Percentiles rank a stretch among this genome's conserved stretches.
These are phyloP conservation scores for Morone chrysops DNA, from an alignment of 2,113 vertebrate genomes.

Conservation along the genomic window DNA sequence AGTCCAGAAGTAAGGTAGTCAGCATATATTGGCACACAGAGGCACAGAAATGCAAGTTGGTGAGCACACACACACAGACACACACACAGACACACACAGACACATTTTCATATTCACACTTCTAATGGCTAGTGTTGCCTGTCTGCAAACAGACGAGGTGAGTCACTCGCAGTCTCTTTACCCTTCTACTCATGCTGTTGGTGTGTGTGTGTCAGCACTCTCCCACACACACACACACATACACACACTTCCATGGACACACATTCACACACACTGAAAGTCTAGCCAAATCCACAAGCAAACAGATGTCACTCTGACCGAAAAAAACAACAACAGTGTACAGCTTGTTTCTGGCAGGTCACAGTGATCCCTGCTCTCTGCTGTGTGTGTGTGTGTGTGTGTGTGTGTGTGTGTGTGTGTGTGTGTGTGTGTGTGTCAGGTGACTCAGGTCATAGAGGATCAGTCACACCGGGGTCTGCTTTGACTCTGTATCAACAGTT, in stretches of 20 bases:
- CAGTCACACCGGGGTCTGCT: conserved; percentile 49
- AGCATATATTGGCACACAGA: conserved; percentile 37
- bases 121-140: conserved; percentile 32
- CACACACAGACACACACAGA: conserved; percentile 21
- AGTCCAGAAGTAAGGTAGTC: conserved; percentile 40
- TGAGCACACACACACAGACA: neutral
- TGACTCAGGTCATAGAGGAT: conserved; percentile 42
- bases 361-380: conserved; percentile 34
- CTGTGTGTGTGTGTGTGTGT: conserved; percentile 11
- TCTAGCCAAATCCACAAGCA: conserved; percentile 42
- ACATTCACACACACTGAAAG: neutral
- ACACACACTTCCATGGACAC: conserved; percentile 13
- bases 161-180: conserved; percentile 43
- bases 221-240: neutral
- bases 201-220: conserved; percentile 4
- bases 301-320: conserved; percentile 66
- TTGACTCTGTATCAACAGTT: conserved; percentile 67
- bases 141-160: conserved; percentile 56
- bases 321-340: conserved; percentile 39
- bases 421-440: conserved; percentile 17
- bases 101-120: conserved; percentile 30
- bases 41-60: conserved; percentile 2
- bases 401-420: conserved; percentile 14
- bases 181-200: conserved; percentile 26
- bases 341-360: conserved; percentile 46